These are phyloP conservation scores for Channa argus DNA, from an alignment of 2,113 vertebrate species.

Conservation along the genomic window DNA sequence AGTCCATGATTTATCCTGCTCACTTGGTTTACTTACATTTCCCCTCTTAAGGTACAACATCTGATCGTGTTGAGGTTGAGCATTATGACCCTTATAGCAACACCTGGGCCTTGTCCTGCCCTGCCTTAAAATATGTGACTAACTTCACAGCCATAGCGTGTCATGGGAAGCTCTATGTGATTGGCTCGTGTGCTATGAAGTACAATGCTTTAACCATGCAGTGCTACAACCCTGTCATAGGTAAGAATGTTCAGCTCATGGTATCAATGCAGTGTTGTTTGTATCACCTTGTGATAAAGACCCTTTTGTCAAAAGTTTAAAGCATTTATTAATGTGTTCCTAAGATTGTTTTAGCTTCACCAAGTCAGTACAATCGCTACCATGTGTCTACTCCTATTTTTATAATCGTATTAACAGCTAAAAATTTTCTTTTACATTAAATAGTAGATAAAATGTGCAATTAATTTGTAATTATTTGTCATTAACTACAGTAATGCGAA, in stretches of 20 bases:
- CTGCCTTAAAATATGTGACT: constrained; percentile 93
- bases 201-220: constrained; percentile 95
- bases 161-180: constrained; percentile 91
- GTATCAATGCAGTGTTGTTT: too few relatives aligned
- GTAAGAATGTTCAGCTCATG: constrained; percentile 69
- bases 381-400: too few relatives aligned
- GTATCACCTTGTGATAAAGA: too few relatives aligned
- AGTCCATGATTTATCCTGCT: not conserved
- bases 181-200: constrained; percentile 96
- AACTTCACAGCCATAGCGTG: constrained; percentile 92
- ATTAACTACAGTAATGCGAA: too few relatives aligned
- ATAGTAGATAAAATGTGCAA: too few relatives aligned
- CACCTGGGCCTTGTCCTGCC: constrained; percentile 88
- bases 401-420: too few relatives aligned
- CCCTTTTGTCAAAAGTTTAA: too few relatives aligned
- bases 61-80: constrained; percentile 90
- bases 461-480: too few relatives aligned
- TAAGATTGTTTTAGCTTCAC: too few relatives aligned
- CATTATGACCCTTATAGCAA: constrained; percentile 93
- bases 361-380: too few relatives aligned
- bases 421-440: too few relatives aligned
- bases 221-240: constrained; percentile 95
- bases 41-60: constrained; percentile 84
- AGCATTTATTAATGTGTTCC: too few relatives aligned
- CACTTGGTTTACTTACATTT: constrained; percentile 5